A percentile compares a stretch with the other conserved stretches of the same genome.
Conservation (phyloP, 2,113 vertebrate species). For the Propithecus coquereli region DNA sequence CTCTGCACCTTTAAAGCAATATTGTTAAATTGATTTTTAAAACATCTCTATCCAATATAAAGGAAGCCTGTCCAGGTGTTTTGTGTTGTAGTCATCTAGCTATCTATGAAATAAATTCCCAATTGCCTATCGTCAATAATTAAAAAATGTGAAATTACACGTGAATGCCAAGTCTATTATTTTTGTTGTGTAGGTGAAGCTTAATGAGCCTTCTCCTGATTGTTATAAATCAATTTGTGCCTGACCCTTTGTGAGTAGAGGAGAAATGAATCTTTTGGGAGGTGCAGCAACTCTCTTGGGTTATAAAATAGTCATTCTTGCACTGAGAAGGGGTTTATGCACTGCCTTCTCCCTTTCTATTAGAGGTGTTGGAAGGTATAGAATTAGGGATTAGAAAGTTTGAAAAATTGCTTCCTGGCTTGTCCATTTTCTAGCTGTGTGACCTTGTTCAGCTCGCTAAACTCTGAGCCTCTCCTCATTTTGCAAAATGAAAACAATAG, state of each 20-base stretch:
- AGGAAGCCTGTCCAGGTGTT: neutral
- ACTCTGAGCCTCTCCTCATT: neutral
- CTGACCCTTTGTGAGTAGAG: neutral
- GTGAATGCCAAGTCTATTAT: neutral
- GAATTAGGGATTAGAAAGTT: neutral
- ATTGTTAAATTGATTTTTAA: neutral
- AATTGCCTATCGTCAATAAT: neutral
- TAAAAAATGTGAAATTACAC: neutral
- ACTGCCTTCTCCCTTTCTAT: neutral
- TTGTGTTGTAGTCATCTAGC: neutral
- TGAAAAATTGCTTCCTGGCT: neutral
- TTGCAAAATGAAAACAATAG: neutral
- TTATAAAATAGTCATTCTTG: neutral
- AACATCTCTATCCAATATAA: neutral
- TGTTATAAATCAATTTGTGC: neutral
- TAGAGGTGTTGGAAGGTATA: neutral
- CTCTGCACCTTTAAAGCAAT: neutral
- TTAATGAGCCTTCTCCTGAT: neutral
- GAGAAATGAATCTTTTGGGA: neutral
- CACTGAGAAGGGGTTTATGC: neutral
- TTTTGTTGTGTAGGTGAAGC: conserved; percentile 12
- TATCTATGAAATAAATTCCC: neutral
- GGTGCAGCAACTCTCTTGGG: neutral
- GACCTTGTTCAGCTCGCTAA: neutral
- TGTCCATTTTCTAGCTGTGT: neutral